phyloP scores from a whole-genome alignment of 2,888 invertebrate genomes.

The Drosophila prostipennis region DNA sequence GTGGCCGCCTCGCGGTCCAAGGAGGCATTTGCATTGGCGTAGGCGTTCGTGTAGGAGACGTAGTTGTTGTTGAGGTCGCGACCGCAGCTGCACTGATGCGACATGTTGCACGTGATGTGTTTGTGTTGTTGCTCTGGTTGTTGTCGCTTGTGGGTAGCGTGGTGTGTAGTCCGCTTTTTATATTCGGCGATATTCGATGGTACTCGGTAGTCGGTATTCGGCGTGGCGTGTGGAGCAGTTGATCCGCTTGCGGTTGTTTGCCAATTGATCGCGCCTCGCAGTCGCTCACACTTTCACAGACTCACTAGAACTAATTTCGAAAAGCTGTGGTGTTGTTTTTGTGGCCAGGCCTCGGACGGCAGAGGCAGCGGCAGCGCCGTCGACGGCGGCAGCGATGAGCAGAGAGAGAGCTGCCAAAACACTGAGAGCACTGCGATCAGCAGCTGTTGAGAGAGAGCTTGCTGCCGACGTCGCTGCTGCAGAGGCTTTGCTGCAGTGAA shows the following conservation, averaged over 20 bases:
- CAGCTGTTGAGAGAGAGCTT: conserved; percentile 58
- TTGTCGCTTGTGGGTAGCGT: not conserved
- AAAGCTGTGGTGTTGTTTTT: conserved; percentile 81
- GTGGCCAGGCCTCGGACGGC: conserved; percentile 61
- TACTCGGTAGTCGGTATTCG: too few species aligned
- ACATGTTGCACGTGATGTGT: conserved; percentile 75
- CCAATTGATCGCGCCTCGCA: conserved; percentile 50
- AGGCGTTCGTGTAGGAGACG: conserved; percentile 84
- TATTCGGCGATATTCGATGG: conserved; percentile 11
- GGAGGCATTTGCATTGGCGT: conserved; percentile 82
- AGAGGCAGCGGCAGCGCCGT: conserved; percentile 29
- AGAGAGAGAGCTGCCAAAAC: conserved; percentile 33
- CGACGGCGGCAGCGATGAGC: conserved; percentile 51
- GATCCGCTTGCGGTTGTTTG: conserved; percentile 45
- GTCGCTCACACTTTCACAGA: conserved; percentile 83
- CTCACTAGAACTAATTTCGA: conserved; percentile 83
- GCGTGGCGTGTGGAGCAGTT: conserved; percentile 44
- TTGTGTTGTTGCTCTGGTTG: conserved; percentile 4
- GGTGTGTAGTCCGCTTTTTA: conserved; percentile 11
- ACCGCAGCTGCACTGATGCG: conserved; percentile 85
- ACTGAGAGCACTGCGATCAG: conserved; percentile 53
- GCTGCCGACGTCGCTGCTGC: conserved; percentile 38
- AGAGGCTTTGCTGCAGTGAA: conserved; percentile 61
- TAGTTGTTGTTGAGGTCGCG: conserved; percentile 85
- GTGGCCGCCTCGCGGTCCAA: conserved; percentile 80